Percentiles rank a stretch among this genome's conserved stretches.
phyloP scores from a whole-genome alignment of 2,113 vertebrate genomes.

The Tychaedon coryphoeus region DNA sequence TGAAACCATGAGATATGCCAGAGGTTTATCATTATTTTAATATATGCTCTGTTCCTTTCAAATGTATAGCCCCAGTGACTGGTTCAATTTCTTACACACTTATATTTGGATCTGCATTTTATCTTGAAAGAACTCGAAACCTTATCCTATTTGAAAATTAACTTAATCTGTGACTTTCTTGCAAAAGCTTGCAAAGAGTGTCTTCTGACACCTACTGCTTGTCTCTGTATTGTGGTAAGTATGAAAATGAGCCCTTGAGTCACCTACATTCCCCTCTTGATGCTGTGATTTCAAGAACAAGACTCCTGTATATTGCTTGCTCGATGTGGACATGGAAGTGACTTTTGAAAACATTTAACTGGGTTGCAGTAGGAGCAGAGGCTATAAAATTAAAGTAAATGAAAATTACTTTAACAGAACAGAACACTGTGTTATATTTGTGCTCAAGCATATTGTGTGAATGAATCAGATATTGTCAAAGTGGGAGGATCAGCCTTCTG shows the following conservation, averaged over 20 bases:
- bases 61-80: neutral
- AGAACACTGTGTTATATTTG: neutral
- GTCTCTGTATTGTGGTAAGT: neutral
- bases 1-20: neutral
- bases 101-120: neutral
- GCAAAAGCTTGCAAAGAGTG: neutral
- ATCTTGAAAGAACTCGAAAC: constrained; percentile 1
- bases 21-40: neutral
- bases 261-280: neutral
- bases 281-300: neutral
- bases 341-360: constrained; percentile 1
- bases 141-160: neutral
- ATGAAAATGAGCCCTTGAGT: neutral
- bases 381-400: neutral
- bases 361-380: neutral
- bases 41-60: neutral
- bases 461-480: neutral
- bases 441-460: neutral
- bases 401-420: neutral
- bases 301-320: neutral
- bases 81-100: neutral
- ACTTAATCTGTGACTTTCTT: neutral
- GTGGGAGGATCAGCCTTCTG: neutral
- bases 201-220: neutral
- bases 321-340: neutral